These are phyloP conservation scores for Pterophyllum scalare DNA, from an alignment of 2,113 vertebrate species.

Conservation along the genomic window DNA sequence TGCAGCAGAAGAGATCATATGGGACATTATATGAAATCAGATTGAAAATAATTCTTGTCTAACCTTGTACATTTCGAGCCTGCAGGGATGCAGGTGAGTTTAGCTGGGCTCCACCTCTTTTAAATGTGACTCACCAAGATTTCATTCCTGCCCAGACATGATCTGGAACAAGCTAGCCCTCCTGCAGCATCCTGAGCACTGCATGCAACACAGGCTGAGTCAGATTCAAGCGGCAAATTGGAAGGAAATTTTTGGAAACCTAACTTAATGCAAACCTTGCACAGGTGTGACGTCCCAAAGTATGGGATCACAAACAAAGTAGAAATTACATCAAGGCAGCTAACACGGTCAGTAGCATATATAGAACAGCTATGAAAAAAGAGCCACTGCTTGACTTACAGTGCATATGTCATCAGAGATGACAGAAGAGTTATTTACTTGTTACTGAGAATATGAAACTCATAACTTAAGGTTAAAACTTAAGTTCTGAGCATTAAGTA, in stretches of 20 bases:
- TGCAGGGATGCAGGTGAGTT: slow-evolving; percentile 52
- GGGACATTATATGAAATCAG: background rate
- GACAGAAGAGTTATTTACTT: no score
- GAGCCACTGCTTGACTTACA: background rate
- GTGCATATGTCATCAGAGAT: background rate
- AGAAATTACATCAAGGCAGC: background rate
- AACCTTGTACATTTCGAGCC: slow-evolving; percentile 23
- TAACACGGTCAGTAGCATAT: background rate
- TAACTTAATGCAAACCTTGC: background rate
- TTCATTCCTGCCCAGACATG: slow-evolving; percentile 56
- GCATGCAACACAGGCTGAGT: background rate
- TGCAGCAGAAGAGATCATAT: background rate
- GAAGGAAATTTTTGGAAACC: background rate
- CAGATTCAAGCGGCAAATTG: background rate
- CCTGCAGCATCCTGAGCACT: background rate
- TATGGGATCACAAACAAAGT: no score
- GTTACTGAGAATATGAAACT: no score
- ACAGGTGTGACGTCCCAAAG: no score
- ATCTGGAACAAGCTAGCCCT: background rate
- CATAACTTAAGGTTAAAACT: no score
- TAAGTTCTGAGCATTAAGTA: no score
- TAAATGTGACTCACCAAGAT: background rate
- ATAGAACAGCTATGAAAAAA: background rate
- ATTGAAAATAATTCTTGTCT: background rate
- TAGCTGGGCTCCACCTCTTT: slow-evolving; percentile 37